These are phyloP conservation scores for Dendrolimus kikuchii DNA, from an alignment of 1,140 invertebrate species.

Conservation along the genomic window DNA sequence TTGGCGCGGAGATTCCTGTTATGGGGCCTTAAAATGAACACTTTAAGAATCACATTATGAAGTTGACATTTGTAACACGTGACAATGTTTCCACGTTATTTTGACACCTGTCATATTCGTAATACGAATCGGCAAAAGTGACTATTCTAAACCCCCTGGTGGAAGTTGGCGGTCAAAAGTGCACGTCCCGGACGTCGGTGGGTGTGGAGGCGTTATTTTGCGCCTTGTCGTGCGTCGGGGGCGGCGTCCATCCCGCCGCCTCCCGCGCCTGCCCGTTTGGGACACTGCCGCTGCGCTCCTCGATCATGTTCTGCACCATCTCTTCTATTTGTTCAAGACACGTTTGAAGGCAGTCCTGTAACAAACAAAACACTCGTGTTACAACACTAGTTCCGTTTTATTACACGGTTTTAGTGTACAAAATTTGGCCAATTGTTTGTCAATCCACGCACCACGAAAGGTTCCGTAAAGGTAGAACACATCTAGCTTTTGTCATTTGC, in stretches of 20 bases:
- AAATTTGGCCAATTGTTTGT: too few relatives aligned
- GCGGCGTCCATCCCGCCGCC: constrained; percentile 77
- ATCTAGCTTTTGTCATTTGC: too few relatives aligned
- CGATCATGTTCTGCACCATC: constrained; percentile 76
- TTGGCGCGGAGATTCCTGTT: too few relatives aligned
- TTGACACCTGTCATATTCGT: too few relatives aligned
- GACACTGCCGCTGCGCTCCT: constrained; percentile 37
- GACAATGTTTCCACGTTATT: too few relatives aligned
- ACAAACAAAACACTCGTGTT: constrained; percentile 10
- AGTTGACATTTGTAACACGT: too few relatives aligned
- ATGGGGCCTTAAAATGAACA: too few relatives aligned
- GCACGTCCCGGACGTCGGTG: constrained; percentile 84
- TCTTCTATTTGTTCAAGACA: constrained; percentile 84
- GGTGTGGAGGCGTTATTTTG: constrained; percentile 84
- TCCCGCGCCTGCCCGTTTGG: constrained; percentile 70
- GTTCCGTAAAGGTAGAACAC: too few relatives aligned
- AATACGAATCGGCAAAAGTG: too few relatives aligned
- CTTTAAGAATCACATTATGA: too few relatives aligned
- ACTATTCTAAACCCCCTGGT: too few relatives aligned
- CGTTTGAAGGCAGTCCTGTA: constrained; percentile 81
- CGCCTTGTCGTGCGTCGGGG: constrained; percentile 73
- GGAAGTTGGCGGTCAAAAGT: constrained; percentile 71
- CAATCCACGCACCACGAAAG: too few relatives aligned
- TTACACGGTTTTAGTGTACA: background rate
- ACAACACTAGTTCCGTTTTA: background rate